Percentiles rank a stretch among this genome's conserved stretches.
These are phyloP conservation scores for Phrynocephalus vlangalii DNA, from an alignment of 2,797 vertebrate species.

Conservation along the genomic window DNA sequence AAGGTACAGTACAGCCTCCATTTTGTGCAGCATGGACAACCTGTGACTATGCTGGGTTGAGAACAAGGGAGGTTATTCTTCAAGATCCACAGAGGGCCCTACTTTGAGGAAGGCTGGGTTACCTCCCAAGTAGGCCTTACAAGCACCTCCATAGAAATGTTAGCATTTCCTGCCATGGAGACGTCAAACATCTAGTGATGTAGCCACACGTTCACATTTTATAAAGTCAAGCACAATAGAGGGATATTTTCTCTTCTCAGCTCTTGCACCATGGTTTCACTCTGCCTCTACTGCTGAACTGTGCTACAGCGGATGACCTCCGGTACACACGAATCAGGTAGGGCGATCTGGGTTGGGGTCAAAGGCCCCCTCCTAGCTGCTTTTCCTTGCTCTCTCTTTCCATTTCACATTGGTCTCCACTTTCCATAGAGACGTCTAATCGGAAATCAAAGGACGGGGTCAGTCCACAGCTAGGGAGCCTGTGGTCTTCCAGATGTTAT, in stretches of 20 bases:
- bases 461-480: not conserved
- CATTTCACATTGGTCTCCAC: not conserved
- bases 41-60: no score
- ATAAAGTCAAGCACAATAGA: not conserved
- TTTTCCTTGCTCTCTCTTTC: not conserved
- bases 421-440: not conserved
- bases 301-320: constrained; percentile 86
- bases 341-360: constrained; percentile 10
- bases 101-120: no score
- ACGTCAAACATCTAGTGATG: no score
- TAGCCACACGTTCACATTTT: no score
- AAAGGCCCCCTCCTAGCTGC: not conserved
- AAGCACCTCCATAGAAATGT: no score
- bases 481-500: not conserved
- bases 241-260: constrained; percentile 67
- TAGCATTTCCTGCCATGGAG: not conserved
- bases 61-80: no score
- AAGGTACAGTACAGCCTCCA: no score
- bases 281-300: constrained; percentile 81
- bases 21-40: no score
- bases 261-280: constrained; percentile 85
- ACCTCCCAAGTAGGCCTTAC: no score
- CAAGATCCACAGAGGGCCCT: no score
- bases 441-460: not conserved
- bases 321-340: constrained; percentile 87